A percentile compares a stretch with the other conserved stretches of the same genome.
phyloP scores from a whole-genome alignment of 2,797 vertebrate species.

The Petrocephalus sullivani region DNA sequence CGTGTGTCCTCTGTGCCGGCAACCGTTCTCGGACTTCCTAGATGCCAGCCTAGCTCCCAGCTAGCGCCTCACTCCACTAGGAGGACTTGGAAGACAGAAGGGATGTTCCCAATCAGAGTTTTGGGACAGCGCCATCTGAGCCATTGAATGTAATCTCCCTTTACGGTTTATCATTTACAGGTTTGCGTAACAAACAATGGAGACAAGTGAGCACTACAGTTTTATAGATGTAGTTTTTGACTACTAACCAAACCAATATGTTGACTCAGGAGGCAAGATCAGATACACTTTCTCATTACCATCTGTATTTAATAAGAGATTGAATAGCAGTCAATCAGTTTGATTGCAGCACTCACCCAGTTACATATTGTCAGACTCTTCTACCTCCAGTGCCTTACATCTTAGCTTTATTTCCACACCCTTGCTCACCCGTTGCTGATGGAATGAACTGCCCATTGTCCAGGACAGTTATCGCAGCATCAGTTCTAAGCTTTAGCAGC shows the following conservation, averaged over 20 bases:
- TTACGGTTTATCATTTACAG: neutral
- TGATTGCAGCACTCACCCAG: neutral
- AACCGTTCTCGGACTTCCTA: neutral
- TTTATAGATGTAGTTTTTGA: neutral
- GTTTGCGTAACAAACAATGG: neutral
- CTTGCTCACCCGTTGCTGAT: neutral
- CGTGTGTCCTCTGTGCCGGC: conserved; percentile 69
- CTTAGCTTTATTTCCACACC: neutral
- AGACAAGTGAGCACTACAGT: neutral
- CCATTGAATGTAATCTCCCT: neutral
- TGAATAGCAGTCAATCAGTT: neutral
- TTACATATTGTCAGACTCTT: neutral
- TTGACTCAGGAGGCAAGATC: neutral
- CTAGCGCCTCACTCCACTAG: neutral
- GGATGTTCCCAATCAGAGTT: neutral
- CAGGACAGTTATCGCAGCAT: neutral
- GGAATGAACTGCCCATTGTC: neutral
- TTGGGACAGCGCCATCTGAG: neutral
- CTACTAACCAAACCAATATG: conserved; percentile 5
- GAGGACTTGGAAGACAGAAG: neutral
- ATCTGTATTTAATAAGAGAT: neutral
- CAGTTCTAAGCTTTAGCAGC: neutral
- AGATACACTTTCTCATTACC: neutral
- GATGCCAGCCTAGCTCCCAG: neutral
- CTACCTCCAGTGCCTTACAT: neutral